Evolutionary conservation across 2,888 invertebrate genomes (phyloP).

Genomic region (Metopia argyrocephala): DNA sequence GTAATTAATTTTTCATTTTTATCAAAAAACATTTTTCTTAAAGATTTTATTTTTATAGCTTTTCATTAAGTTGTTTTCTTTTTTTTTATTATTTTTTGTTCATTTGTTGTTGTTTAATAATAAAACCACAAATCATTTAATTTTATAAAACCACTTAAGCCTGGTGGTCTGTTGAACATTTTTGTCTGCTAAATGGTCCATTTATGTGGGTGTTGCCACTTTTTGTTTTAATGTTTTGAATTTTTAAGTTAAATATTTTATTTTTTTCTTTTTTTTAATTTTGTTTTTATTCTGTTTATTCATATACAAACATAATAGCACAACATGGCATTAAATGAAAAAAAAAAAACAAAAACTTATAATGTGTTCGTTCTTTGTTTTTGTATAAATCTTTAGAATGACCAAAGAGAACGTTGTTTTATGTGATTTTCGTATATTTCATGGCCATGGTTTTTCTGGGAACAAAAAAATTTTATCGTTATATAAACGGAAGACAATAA

Average conservation of each 20-base stretch:
- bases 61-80: no score
- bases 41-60: neutral
- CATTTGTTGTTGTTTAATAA: constrained; percentile 37
- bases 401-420: constrained; percentile 25
- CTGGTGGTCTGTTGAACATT: constrained; percentile 59
- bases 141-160: constrained; percentile 58
- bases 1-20: neutral
- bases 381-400: constrained; percentile 51
- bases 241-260: constrained; percentile 20
- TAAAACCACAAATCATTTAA: constrained; percentile 56
- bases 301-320: no score
- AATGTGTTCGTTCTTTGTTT: constrained; percentile 8
- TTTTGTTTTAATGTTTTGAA: constrained; percentile 25
- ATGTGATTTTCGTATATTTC: constrained; percentile 40
- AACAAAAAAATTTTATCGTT: constrained; percentile 16
- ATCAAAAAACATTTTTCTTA: neutral
- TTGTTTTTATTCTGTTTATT: neutral
- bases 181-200: constrained; percentile 37
- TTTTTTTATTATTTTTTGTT: constrained; percentile 10
- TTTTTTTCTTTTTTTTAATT: neutral
- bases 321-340: no score
- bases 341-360: no score
- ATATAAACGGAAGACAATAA: constrained; percentile 59
- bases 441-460: constrained; percentile 44
- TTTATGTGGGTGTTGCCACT: constrained; percentile 48